Evolutionary conservation across 1,140 invertebrate genomes (phyloP).

Genomic region (Drosophila elegans): DNA sequence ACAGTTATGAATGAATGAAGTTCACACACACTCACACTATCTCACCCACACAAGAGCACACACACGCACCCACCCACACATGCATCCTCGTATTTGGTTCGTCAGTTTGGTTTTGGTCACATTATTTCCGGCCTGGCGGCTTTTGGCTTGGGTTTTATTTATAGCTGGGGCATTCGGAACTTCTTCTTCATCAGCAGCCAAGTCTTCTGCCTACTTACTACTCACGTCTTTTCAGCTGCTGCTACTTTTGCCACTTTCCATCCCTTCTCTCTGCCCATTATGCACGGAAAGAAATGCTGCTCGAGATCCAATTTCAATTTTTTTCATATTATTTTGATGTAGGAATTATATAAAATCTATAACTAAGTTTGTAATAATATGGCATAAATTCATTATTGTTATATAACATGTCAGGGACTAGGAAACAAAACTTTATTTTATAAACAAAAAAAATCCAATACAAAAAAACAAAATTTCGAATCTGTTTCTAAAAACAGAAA

Average conservation of each 20-base stretch:
- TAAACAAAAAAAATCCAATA: too few species aligned
- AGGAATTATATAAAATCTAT: too few species aligned
- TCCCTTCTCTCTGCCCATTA: conserved; percentile 5
- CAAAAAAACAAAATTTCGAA: too few species aligned
- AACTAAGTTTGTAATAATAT: too few species aligned
- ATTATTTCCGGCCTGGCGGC: conserved; percentile 72
- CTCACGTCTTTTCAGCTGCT: background rate
- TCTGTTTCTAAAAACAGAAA: too few species aligned
- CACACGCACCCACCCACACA: conserved; percentile 6
- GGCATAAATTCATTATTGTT: too few species aligned
- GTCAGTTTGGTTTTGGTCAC: conserved; percentile 64
- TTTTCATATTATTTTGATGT: too few species aligned
- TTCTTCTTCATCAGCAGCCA: conserved; percentile 11
- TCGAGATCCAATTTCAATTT: too few species aligned
- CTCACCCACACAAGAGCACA: background rate
- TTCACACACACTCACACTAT: conserved; percentile 18
- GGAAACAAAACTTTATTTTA: too few species aligned
- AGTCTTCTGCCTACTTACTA: conserved; percentile 15
- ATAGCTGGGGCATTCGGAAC: conserved; percentile 48
- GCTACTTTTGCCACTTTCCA: background rate
- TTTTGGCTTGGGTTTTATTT: conserved; percentile 58
- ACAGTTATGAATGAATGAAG: conserved; percentile 70
- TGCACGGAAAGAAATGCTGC: too few species aligned
- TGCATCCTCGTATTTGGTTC: conserved; percentile 18
- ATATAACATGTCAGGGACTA: too few species aligned